Base-by-base conservation (phyloP, 2,888 invertebrate genomes). In the Tinea semifulvella region DNA sequence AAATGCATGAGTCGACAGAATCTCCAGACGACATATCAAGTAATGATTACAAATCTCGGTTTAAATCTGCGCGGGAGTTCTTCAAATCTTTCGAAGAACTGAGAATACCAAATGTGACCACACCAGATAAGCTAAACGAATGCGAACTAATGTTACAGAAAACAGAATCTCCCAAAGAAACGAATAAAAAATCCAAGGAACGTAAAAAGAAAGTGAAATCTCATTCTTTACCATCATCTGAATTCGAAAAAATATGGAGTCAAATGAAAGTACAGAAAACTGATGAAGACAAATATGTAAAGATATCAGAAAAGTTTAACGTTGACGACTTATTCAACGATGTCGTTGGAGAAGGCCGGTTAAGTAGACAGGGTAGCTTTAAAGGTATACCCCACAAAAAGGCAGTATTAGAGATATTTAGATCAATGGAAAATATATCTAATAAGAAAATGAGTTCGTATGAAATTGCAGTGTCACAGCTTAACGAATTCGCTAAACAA, bases 301-400 rank as follows among this genome's bases (percentile, higher is more conserved):
- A 79, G 52, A 79, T 83, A 54, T 80, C 82, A 1, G 82, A 83
- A 50, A 80, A 82, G 51, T 83, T 82, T 49, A 70, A 79, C 28
- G 75, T 83, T 0, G 80, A 82, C 10, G 82, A 82, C 52, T 63
- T 83, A 40, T 83, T 77, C 48, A 66, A 59, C 46, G 83, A 83
- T 49, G 52, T 57, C 4, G 76, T 77, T 0, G 80, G 72, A 56
- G 77, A 80, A 53, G 77, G 80, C 1, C 73, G 65, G 55, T 55
- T 75, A 10, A 77, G 77, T 53, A 63, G 79, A 8, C 74, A 77
- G 47, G 82, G 82, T n/a, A 76, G 76, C 55, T 70, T 82, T 35
- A 63, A 79, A 56, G 83, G 83, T 0, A 82, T 83, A 52, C 82
- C 83, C 18, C 72, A 82, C 55, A 82, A 81, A 52, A 81, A 77